Conservation (phyloP, 2,113 vertebrate genomes). For the Chauna torquata region DNA sequence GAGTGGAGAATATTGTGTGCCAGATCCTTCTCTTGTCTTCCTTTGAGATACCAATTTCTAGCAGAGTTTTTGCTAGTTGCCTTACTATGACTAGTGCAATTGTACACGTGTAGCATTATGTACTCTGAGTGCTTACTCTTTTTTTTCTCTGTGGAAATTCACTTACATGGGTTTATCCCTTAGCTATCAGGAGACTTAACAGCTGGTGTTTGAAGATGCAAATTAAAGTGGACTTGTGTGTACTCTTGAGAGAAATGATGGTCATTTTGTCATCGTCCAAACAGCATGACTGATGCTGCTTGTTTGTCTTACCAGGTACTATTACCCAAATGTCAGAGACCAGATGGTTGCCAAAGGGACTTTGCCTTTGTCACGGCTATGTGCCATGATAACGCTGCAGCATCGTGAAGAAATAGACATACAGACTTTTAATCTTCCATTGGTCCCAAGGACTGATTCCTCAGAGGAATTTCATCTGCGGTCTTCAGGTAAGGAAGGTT, state of each 20-base stretch:
- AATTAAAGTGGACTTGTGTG: background rate
- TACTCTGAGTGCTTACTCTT: background rate
- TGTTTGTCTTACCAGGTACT: slow-evolving; percentile 83
- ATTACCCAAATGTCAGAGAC: slow-evolving; percentile 95
- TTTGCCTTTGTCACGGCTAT: slow-evolving; percentile 90
- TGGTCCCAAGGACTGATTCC: slow-evolving; percentile 78
- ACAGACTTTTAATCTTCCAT: slow-evolving; percentile 87
- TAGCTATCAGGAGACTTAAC: background rate
- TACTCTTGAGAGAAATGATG: background rate
- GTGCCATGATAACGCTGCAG: slow-evolving; percentile 92
- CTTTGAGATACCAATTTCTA: background rate
- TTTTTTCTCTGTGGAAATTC: background rate
- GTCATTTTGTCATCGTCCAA: background rate
- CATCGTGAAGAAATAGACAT: slow-evolving; percentile 77
- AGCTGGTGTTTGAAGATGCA: background rate
- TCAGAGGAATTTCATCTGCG: slow-evolving; percentile 59
- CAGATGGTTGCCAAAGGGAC: slow-evolving; percentile 91
- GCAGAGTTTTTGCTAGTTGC: background rate
- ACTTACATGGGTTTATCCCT: background rate
- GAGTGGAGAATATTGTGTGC: background rate
- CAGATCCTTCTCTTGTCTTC: background rate
- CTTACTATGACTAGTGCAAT: background rate
- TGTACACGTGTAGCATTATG: background rate
- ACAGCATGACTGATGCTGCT: background rate
- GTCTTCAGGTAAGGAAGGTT: slow-evolving; percentile 80